Evolutionary conservation across 2,888 invertebrate genomes (phyloP).

Genomic region (Eretmocerus hayati): DNA sequence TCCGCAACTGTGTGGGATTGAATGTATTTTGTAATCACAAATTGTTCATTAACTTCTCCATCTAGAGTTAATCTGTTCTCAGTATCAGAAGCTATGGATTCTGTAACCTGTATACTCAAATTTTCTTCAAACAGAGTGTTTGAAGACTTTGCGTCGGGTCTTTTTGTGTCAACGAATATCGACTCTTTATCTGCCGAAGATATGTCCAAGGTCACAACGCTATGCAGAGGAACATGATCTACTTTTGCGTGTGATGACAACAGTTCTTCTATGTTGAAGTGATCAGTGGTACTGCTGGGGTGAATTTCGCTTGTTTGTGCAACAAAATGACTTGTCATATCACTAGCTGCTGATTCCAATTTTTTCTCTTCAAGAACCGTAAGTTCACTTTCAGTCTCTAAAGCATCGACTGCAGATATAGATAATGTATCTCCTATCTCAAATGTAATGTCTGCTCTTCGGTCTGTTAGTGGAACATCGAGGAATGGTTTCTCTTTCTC

Average conservation of each 20-base stretch:
- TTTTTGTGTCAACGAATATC: constrained; percentile 34
- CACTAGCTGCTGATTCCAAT: constrained; percentile 41
- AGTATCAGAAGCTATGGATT: constrained; percentile 49
- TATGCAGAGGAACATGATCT: constrained; percentile 52
- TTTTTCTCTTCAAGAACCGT: constrained; percentile 34
- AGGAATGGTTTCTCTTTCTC: constrained; percentile 37
- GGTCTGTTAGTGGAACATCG: constrained; percentile 49
- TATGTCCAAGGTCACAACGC: constrained; percentile 47
- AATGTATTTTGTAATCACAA: constrained; percentile 43
- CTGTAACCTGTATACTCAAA: constrained; percentile 51
- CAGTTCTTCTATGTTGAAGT: constrained; percentile 42
- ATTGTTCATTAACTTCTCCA: constrained; percentile 32
- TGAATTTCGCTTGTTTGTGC: constrained; percentile 42
- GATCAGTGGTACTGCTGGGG: constrained; percentile 33
- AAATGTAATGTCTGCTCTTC: constrained; percentile 48
- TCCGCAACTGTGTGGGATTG: constrained; percentile 54
- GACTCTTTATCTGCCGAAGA: constrained; percentile 38
- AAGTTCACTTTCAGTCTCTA: constrained; percentile 34
- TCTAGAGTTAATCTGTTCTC: constrained; percentile 42
- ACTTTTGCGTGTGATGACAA: constrained; percentile 50
- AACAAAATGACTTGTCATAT: constrained; percentile 41
- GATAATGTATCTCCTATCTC: constrained; percentile 36
- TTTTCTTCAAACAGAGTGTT: constrained; percentile 43
- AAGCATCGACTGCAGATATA: constrained; percentile 33
- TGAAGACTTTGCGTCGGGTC: constrained; percentile 38